Evolutionary conservation across 2,888 invertebrate genomes (phyloP).

Genomic region (Anaspis maculata): DNA sequence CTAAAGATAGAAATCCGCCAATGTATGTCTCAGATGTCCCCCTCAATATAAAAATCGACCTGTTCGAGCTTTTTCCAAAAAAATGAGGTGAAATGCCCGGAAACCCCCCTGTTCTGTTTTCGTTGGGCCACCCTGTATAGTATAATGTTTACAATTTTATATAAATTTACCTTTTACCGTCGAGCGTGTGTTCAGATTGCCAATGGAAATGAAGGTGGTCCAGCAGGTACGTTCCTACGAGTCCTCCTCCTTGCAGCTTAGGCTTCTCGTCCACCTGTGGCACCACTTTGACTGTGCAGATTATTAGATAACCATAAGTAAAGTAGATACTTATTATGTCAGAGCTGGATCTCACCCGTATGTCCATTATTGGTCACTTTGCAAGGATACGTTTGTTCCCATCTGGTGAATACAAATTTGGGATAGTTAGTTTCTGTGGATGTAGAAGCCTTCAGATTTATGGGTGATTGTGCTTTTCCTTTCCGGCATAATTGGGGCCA

Average conservation of each 20-base stretch:
- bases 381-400: conserved; percentile 46
- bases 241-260: conserved; percentile 49
- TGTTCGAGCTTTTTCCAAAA: no score
- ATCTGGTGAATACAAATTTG: conserved; percentile 50
- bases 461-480: conserved; percentile 67
- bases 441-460: conserved; percentile 55
- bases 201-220: conserved; percentile 79
- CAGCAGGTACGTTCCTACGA: conserved; percentile 50
- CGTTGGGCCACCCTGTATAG: no score
- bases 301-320: no score
- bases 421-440: conserved; percentile 44
- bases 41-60: no score
- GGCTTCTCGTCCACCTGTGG: conserved; percentile 23
- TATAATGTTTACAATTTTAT: background rate
- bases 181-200: conserved; percentile 73
- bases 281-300: no score
- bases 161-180: conserved; percentile 42
- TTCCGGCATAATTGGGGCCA: conserved; percentile 59
- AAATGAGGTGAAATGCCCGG: no score
- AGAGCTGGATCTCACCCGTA: no score
- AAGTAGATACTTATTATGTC: no score
- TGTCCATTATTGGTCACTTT: conserved; percentile 60
- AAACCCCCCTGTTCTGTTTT: no score
- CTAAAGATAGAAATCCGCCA: no score
- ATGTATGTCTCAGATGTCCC: no score